These are phyloP conservation scores for Lophotriccus pileatus DNA, from an alignment of 2,797 vertebrate species.

Conservation along the genomic window DNA sequence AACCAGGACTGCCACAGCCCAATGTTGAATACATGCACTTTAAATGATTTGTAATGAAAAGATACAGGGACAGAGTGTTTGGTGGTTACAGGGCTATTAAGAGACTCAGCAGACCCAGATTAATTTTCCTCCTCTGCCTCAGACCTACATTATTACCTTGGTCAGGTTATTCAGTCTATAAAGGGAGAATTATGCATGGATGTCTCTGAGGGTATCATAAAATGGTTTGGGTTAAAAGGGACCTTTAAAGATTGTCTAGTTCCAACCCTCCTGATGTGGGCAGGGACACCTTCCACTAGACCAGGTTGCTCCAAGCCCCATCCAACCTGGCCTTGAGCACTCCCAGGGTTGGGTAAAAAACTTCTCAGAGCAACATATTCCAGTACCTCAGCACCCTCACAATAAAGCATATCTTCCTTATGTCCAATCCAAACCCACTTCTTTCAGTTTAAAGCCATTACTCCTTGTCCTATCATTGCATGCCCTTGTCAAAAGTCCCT, in stretches of 20 bases:
- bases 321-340: neutral
- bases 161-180: neutral
- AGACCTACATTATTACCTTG: neutral
- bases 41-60: neutral
- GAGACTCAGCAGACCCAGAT: neutral
- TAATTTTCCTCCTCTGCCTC: neutral
- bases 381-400: neutral
- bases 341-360: neutral
- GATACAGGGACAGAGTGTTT: neutral
- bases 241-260: neutral
- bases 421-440: neutral
- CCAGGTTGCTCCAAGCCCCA: neutral
- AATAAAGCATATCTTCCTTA: neutral
- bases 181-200: neutral
- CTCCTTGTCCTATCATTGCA: neutral
- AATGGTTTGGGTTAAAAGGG: neutral
- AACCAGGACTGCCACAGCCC: neutral
- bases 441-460: neutral
- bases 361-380: neutral
- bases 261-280: neutral
- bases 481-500: neutral
- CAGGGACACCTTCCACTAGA: neutral
- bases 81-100: neutral
- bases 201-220: neutral
- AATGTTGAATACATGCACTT: rapidly evolving